Percentiles rank a stretch among this genome's conserved stretches.
phyloP scores from a whole-genome alignment of 1,140 invertebrate genomes.

The Archivesica marissinica region DNA sequence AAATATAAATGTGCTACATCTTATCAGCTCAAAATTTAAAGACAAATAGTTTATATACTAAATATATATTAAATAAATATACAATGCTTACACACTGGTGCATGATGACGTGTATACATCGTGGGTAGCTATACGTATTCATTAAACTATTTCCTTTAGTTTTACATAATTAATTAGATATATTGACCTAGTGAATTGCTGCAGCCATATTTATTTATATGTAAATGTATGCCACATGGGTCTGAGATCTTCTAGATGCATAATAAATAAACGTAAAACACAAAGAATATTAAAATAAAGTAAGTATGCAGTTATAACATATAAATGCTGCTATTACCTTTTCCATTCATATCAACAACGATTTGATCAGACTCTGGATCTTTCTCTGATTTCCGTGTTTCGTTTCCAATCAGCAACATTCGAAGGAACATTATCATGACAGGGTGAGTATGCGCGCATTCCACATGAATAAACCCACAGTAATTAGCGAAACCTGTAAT shows the following conservation, averaged over 20 bases:
- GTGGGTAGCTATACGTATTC: no score
- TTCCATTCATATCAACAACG: not conserved
- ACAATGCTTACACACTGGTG: no score
- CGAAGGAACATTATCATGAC: conserved; percentile 68
- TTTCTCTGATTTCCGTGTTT: not conserved
- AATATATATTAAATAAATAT: no score
- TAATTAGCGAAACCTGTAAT: conserved; percentile 71
- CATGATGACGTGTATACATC: no score
- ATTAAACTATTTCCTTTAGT: not conserved
- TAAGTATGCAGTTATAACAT: not conserved
- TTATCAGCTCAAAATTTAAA: no score
- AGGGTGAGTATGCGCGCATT: conserved; percentile 69
- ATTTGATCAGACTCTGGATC: not conserved
- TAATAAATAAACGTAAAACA: not conserved
- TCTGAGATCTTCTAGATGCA: not conserved
- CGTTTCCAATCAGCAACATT: conserved; percentile 42
- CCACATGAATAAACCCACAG: conserved; percentile 70
- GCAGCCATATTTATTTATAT: not conserved
- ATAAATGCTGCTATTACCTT: not conserved
- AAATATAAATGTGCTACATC: no score
- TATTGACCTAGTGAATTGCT: not conserved
- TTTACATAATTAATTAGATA: not conserved
- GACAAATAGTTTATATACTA: no score
- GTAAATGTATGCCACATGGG: not conserved
- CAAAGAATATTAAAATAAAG: not conserved